These are phyloP conservation scores for Paelopatides confundens DNA, from an alignment of 53 echinoderm and acorn worm species.

Conservation along the genomic window DNA sequence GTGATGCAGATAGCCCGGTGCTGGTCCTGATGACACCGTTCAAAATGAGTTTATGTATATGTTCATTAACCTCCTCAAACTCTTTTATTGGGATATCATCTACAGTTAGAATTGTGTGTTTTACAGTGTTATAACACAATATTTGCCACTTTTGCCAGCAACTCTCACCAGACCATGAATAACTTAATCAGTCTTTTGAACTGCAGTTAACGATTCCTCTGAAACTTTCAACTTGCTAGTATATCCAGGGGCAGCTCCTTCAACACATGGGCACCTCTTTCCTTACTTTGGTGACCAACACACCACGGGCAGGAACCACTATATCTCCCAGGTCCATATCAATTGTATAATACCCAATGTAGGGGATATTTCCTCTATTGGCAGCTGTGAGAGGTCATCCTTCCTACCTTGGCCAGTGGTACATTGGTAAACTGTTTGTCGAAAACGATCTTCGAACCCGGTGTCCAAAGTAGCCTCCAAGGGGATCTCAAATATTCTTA, in stretches of 20 bases:
- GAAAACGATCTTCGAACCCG: constrained; percentile 11
- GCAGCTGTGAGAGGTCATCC: constrained; percentile 6
- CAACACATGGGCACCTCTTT: not conserved
- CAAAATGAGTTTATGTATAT: too few relatives aligned
- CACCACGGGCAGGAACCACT: not conserved
- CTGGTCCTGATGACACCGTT: too few relatives aligned
- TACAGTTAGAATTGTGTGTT: too few relatives aligned
- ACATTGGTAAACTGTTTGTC: not conserved
- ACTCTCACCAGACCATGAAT: too few relatives aligned
- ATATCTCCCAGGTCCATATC: not conserved
- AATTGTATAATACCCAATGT: constrained; percentile 1
- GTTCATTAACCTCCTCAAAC: too few relatives aligned
- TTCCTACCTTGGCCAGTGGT: not conserved
- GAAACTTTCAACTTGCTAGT: not conserved
- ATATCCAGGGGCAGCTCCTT: not conserved
- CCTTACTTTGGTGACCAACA: not conserved
- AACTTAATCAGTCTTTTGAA: not conserved
- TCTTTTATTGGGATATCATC: too few relatives aligned
- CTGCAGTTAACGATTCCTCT: not conserved
- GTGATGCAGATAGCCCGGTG: too few relatives aligned
- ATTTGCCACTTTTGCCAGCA: too few relatives aligned
- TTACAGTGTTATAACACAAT: too few relatives aligned
- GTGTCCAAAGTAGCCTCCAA: constrained; percentile 4
- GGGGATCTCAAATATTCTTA: not conserved
- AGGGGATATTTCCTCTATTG: constrained; percentile 8